phyloP scores from a whole-genome alignment of 2,888 invertebrate genomes.

The Heterodera filipjevi region DNA sequence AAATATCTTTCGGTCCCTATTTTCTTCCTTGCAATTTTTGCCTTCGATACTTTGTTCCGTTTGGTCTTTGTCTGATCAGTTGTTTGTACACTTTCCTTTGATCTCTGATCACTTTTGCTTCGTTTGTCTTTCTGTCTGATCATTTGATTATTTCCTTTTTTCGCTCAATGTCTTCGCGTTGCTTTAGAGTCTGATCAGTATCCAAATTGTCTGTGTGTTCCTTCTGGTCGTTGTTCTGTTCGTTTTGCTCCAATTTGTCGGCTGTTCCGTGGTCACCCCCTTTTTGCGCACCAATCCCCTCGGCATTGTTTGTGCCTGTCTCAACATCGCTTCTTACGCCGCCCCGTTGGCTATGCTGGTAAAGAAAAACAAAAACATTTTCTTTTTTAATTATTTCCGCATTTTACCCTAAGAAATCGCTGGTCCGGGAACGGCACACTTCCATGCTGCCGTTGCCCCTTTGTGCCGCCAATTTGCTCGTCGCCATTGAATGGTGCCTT shows the following conservation, averaged over 20 bases:
- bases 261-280: constrained; percentile 11
- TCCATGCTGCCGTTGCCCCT: constrained; percentile 85
- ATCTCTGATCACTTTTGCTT: background rate
- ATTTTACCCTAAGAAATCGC: background rate
- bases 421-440: background rate
- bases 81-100: no score
- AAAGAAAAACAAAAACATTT: background rate
- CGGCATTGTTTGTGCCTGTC: background rate
- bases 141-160: background rate
- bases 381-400: background rate
- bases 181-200: background rate
- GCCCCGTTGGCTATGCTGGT: background rate
- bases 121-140: background rate
- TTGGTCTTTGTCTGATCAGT: background rate
- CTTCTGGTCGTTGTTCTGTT: background rate
- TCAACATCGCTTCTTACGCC: background rate
- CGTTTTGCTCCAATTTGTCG: background rate
- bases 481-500: constrained; percentile 79
- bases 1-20: background rate
- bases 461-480: constrained; percentile 80
- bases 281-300: background rate
- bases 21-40: background rate
- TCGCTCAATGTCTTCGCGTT: no score
- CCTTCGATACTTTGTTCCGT: background rate
- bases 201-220: background rate